These are phyloP conservation scores for Chondrosia reniformis DNA, from an alignment of 37 sponge, comb jelly and placozoan species.

Conservation along the genomic window DNA sequence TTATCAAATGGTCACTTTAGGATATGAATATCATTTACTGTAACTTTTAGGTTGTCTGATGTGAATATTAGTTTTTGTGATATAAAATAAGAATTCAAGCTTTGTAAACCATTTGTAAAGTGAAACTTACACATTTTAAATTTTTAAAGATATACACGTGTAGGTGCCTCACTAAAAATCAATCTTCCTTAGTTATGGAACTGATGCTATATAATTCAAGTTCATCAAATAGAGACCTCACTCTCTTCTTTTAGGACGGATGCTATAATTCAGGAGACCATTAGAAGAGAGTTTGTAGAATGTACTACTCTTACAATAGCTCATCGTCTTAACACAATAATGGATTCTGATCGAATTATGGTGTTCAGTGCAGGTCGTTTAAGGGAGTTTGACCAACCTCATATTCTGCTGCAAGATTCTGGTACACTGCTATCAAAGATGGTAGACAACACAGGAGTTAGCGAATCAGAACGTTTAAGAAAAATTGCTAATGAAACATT, in stretches of 20 bases:
- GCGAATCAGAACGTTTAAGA: conserved; percentile 13
- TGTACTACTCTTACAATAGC: conserved; percentile 67
- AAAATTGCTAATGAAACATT: conserved; percentile 16
- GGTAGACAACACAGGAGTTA: conserved; percentile 23
- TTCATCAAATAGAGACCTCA: no score
- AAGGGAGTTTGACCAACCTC: conserved; percentile 46
- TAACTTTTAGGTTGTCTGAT: no score
- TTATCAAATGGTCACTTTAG: no score
- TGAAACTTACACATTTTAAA: no score
- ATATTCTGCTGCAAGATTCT: conserved; percentile 22
- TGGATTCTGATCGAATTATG: conserved; percentile 69
- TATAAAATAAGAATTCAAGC: no score
- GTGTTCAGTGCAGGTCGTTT: conserved; percentile 42
- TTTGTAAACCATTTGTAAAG: no score
- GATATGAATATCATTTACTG: no score
- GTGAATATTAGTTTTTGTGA: no score
- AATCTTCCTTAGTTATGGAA: no score
- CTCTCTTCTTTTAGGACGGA: conserved; percentile 55
- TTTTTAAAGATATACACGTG: no score
- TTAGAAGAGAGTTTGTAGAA: conserved; percentile 43
- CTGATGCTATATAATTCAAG: no score
- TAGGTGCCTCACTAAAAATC: no score
- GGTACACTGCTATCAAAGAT: conserved; percentile 12
- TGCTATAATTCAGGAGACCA: conserved; percentile 52
- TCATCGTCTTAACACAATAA: conserved; percentile 70